phyloP scores from a whole-genome alignment of 64 coral and sea anemone species.

The Montipora sp. region DNA sequence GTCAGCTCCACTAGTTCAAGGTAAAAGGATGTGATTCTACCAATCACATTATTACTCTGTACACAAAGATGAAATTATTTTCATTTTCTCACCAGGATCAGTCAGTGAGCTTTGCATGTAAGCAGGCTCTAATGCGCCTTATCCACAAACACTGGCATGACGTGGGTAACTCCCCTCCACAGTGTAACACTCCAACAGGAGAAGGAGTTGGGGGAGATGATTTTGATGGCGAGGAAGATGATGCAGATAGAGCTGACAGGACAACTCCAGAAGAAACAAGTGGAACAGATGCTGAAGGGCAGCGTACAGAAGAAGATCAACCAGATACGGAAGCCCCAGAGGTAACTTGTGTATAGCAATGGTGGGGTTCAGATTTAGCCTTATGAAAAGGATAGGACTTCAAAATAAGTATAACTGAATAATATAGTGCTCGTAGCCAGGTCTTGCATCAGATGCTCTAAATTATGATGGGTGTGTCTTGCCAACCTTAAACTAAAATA shows the following conservation, averaged over 20 bases:
- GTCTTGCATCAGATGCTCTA: too few relatives aligned
- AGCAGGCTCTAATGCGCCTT: conserved; percentile 85
- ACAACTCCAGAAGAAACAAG: conserved; percentile 7
- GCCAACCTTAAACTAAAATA: too few relatives aligned
- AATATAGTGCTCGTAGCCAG: too few relatives aligned
- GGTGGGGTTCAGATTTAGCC: background rate
- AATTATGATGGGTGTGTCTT: too few relatives aligned
- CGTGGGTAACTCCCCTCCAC: conserved; percentile 63
- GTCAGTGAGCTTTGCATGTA: conserved; percentile 96
- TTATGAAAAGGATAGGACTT: background rate
- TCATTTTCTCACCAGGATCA: conserved; percentile 59
- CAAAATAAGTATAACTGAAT: too few relatives aligned
- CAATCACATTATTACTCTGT: too few relatives aligned
- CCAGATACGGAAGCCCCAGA: conserved; percentile 14
- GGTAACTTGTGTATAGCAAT: background rate
- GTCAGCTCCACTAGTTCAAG: too few relatives aligned
- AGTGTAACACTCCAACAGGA: conserved; percentile 59
- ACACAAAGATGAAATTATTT: background rate
- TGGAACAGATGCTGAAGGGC: conserved; percentile 14
- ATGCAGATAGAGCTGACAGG: conserved; percentile 49
- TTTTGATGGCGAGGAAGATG: conserved; percentile 81
- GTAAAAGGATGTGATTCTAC: too few relatives aligned
- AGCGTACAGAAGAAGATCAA: background rate
- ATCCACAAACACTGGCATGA: conserved; percentile 77
- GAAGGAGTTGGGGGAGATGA: conserved; percentile 74